Evolutionary conservation across 2,888 invertebrate genomes (phyloP), one percentile per base, ranked within the genome.

Genomic region (Cacoxenus indagator): DNA sequence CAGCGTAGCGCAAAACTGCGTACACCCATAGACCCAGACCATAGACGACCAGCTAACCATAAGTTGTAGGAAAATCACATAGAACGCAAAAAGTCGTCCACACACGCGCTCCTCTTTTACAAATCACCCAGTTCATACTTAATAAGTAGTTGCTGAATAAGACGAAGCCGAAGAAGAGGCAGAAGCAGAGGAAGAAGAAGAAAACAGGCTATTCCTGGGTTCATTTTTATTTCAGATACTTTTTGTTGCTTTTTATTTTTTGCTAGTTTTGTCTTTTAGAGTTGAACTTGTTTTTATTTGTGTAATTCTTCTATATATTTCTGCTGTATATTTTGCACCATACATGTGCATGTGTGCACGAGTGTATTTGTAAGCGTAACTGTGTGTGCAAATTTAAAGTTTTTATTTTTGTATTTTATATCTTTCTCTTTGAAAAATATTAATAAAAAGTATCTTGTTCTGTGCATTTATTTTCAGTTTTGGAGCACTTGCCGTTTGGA

Each of bases 371-470:
- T 37, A 51, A 11, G 31, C 29, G 67, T n/a, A 57, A 46, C 64
- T 69, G 66, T 59, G 70, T 55, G 48, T 61, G 61, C 51, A 57
- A 29, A 27, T 57, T 57, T 27, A 29, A 51, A 29, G 27, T 57
- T 57, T 26, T 57, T 57, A 17, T 57, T 57, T 54, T 19, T 54
- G 22, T 22, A 11, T 54, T 14, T 11, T 43, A 2, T 43, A n/a
- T 43, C n/a, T 43, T 48, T 48, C 48, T 48, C 57, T 57, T 57
- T 57, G 57, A 27, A 57, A 54, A 57, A 57, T 80, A 83, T 83
- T 80, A 80, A 83, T 81, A 80, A 80, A 80, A 81, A 81, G 81
- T 80, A 79, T 80, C 83, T 80, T 83, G 72, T 81, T 81, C 79
- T 82, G 75, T 81, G 66, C 74, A 74, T 79, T 80, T 75, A 76